Percentiles rank a stretch among this genome's conserved stretches.
phyloP scores from a whole-genome alignment of 2,113 vertebrate genomes.

The Noctilio leporinus region DNA sequence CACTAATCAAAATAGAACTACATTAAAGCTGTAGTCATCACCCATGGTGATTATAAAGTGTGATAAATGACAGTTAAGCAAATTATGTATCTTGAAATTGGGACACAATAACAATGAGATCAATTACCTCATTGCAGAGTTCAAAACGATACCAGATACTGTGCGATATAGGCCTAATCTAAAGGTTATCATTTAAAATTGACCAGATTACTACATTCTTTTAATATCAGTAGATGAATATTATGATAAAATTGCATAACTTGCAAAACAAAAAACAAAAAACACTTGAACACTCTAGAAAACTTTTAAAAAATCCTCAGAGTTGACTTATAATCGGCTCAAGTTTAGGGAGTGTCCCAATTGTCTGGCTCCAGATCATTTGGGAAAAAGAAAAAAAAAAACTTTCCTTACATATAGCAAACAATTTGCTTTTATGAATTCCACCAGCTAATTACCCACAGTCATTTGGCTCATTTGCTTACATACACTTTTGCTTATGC shows the following conservation, averaged over 20 bases:
- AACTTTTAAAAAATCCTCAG: constrained; percentile 23
- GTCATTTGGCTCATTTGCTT: constrained; percentile 64
- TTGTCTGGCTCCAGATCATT: constrained; percentile 49
- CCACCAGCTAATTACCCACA: constrained; percentile 63
- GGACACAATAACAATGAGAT: not conserved
- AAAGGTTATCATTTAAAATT: constrained; percentile 14
- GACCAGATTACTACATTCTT: not conserved
- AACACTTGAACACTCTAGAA: not conserved
- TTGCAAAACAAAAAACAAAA: constrained; percentile 34
- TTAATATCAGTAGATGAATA: not conserved
- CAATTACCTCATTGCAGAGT: not conserved
- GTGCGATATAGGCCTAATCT: not conserved
- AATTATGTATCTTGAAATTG: constrained; percentile 41
- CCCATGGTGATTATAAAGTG: constrained; percentile 2
- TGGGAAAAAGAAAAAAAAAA: not conserved
- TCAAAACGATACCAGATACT: constrained; percentile 8
- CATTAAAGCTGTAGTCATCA: constrained; percentile 20
- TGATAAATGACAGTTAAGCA: constrained; percentile 48
- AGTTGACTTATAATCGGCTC: constrained; percentile 29
- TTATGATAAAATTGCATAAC: not conserved
- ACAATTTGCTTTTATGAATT: constrained; percentile 63
- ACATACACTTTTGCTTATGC: constrained; percentile 23
- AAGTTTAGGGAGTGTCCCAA: constrained; percentile 54
- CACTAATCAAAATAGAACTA: constrained; percentile 61
- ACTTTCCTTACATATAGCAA: constrained; percentile 47